Evolutionary conservation across 2,888 invertebrate species (phyloP).

Genomic region (Oligia strigilis): DNA sequence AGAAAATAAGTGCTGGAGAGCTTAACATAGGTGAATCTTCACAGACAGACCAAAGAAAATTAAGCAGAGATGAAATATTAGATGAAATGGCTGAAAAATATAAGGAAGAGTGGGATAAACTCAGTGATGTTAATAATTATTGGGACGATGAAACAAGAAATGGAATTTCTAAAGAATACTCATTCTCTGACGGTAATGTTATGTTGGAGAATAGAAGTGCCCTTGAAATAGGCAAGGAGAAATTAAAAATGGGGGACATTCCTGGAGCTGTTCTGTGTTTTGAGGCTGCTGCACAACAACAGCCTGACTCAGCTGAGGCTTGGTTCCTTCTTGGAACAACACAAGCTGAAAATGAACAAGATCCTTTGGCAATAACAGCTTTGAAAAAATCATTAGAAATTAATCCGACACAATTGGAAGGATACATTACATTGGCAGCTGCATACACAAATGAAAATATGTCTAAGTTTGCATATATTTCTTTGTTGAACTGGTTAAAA

Average conservation of each 20-base stretch:
- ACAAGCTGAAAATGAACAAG: slow-evolving; percentile 99
- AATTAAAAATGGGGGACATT: slow-evolving; percentile 96
- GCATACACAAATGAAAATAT: slow-evolving; percentile 99
- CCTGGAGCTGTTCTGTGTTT: slow-evolving; percentile 99
- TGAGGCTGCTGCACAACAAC: slow-evolving; percentile 97
- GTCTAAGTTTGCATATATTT: slow-evolving; percentile 96
- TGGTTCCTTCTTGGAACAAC: slow-evolving; percentile 97
- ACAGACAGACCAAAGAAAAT: slow-evolving; percentile 81
- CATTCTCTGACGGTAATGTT: slow-evolving; percentile 96
- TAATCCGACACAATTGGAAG: slow-evolving; percentile 94
- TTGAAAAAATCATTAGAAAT: slow-evolving; percentile 95
- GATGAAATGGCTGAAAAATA: slow-evolving; percentile 91
- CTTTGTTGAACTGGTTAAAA: slow-evolving; percentile 94
- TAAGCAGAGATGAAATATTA: slow-evolving; percentile 83
- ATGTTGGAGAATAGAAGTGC: slow-evolving; percentile 94
- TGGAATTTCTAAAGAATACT: slow-evolving; percentile 92
- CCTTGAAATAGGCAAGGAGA: slow-evolving; percentile 95
- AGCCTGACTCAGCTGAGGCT: slow-evolving; percentile 94
- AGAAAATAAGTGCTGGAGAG: slow-evolving; percentile 93
- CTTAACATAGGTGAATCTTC: slow-evolving; percentile 88
- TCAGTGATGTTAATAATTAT: slow-evolving; percentile 91
- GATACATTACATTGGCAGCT: slow-evolving; percentile 97
- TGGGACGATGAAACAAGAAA: slow-evolving; percentile 92
- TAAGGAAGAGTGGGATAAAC: slow-evolving; percentile 95
- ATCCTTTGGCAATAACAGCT: slow-evolving; percentile 97